Evolutionary conservation across 2,888 invertebrate species (phyloP), one percentile per base, ranked within the genome.

Genomic region (Polydrusus cervinus): DNA sequence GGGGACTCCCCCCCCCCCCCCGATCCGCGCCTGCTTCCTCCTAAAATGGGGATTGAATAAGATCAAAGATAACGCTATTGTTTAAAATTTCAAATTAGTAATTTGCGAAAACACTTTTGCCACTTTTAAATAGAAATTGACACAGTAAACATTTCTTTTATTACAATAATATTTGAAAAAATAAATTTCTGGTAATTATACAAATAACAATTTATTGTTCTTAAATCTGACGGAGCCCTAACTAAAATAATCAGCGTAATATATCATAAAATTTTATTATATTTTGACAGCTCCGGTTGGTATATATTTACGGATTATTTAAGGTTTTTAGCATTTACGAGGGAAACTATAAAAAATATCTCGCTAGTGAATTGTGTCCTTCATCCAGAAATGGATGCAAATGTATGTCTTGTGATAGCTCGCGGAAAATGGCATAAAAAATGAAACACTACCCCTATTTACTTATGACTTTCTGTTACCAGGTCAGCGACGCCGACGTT

Each of bases 141-240:
- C 43, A 43, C n/a, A 40, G 34, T 40, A 38, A 60, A 30, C 9
- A 53, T 20, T 53, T 14, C 43, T 43, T 43, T 43, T 43, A 34
- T 34, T 34, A 34, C 34, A 10, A 10, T n/a, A n/a, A n/a, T 43
- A 6, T 13, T 11, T 43, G 1, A 43, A 43, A 43, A 43, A n/a
- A 6, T 43, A n/a, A 43, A 5, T 43, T 43, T 43, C 11, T 40
- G 8, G 40, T 43, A 9, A 43, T 43, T 43, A 43, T n/a, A n/a
- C 13, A 43, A 40, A 61, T 40, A 61, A 18, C 40, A 20, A 45
- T 40, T 38, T 40, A 61, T 43, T 53, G 53, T 53, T 53, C n/a
- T 30, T 10, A 25, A 53, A n/a, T 30, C 25, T 25, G 13, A 30
- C 13, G 30, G 25, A 25, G 10, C 6, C 53, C 10, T 30, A 30